Percentiles rank a stretch among this genome's conserved stretches.
phyloP scores from a whole-genome alignment of 2,113 vertebrate genomes.

The Morone saxatilis region DNA sequence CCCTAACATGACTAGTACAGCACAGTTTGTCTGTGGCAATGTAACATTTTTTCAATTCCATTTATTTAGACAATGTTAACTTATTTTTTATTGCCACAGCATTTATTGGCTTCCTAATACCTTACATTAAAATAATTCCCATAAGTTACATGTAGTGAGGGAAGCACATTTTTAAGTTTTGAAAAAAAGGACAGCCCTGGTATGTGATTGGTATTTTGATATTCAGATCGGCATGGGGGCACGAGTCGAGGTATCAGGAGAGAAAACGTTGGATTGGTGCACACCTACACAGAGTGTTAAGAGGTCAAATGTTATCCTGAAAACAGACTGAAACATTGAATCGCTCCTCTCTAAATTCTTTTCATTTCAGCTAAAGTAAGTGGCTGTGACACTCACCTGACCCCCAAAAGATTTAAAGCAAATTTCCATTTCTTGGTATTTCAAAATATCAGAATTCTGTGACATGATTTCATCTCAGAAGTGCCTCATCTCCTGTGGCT shows the following conservation, averaged over 20 bases:
- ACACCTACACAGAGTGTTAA: not conserved
- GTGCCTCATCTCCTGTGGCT: constrained; percentile 24
- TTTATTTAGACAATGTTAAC: not conserved
- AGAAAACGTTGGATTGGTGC: not conserved
- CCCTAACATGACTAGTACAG: not conserved
- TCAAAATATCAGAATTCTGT: constrained; percentile 4
- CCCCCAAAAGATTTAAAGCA: not conserved
- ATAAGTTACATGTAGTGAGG: not conserved
- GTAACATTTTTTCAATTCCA: too few species aligned
- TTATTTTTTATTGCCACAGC: not conserved
- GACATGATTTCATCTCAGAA: constrained; percentile 14
- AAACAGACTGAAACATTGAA: not conserved
- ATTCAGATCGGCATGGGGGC: not conserved
- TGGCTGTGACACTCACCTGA: not conserved
- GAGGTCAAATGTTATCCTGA: not conserved
- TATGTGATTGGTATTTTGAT: not conserved
- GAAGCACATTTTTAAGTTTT: not conserved
- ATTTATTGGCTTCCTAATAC: not conserved
- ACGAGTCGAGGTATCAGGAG: not conserved
- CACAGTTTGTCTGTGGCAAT: too few species aligned
- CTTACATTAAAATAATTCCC: not conserved
- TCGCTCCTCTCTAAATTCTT: not conserved
- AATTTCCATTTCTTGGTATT: not conserved
- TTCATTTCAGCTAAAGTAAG: not conserved
- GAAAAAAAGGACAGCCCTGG: not conserved